Evolutionary conservation across 2,888 invertebrate species (phyloP).

Genomic region (Plebejus melissa): DNA sequence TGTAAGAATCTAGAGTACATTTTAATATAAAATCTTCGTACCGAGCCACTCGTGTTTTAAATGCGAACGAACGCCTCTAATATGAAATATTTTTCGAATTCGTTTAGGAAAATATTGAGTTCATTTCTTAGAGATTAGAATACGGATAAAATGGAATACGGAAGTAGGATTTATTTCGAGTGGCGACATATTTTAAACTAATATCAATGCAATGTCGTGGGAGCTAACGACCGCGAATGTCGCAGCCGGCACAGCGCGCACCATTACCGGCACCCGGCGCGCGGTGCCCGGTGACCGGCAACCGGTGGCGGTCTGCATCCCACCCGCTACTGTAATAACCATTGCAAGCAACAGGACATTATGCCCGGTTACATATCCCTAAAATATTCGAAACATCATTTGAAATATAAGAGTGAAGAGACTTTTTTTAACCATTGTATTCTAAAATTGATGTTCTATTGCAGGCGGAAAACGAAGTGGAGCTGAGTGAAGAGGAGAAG

Average conservation of each 20-base stretch:
- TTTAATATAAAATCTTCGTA: not conserved
- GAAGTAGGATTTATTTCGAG: not conserved
- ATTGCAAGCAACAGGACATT: not conserved
- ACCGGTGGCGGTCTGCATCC: not conserved
- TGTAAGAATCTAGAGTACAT: not conserved
- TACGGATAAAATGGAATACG: not conserved
- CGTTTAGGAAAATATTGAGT: not conserved
- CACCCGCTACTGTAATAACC: not conserved
- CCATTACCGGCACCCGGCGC: not conserved
- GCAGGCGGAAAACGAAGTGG: conserved; percentile 65
- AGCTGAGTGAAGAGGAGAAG: conserved; percentile 78
- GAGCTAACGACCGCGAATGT: not conserved
- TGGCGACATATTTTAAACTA: not conserved
- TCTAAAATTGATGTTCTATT: conserved; percentile 34
- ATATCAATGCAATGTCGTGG: not conserved
- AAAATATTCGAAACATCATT: not conserved
- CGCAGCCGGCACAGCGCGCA: not conserved
- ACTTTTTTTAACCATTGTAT: not conserved
- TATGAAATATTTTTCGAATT: not conserved
- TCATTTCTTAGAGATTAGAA: not conserved
- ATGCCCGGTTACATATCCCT: not conserved
- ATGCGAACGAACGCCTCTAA: not conserved
- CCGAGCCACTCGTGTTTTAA: not conserved
- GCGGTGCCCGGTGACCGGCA: not conserved
- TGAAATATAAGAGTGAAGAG: not conserved